Conservation (phyloP, 2,113 vertebrate species). For the Nycticryphes semicollaris region DNA sequence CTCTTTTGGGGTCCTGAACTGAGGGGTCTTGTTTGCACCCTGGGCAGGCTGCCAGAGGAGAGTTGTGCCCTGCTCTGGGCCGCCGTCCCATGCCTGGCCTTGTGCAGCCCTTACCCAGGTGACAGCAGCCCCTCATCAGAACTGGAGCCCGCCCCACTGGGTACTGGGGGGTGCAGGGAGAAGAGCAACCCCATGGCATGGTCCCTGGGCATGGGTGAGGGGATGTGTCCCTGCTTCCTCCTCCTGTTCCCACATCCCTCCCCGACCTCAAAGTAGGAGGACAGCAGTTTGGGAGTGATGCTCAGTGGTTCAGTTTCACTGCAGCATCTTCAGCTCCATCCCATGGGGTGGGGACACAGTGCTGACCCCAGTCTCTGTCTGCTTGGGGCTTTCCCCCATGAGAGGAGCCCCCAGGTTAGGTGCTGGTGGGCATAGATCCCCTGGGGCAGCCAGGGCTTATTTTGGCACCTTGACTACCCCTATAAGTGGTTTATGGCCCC, state of each 20-base stretch:
- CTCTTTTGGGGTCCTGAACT: fast-evolving
- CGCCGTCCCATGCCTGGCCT: fast-evolving
- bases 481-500: neutral
- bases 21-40: neutral
- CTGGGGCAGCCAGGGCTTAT: neutral
- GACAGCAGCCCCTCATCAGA: neutral
- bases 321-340: neutral
- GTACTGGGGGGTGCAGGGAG: neutral
- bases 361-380: neutral
- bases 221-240: neutral
- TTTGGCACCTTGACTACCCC: neutral
- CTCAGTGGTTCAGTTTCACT: neutral
- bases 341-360: neutral
- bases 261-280: fast-evolving
- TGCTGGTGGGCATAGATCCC: neutral
- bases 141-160: fast-evolving
- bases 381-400: neutral
- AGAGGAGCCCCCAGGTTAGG: fast-evolving
- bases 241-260: neutral
- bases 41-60: neutral
- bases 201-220: no score
- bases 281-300: neutral
- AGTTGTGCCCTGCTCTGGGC: neutral
- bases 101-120: neutral
- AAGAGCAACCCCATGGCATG: neutral